phyloP scores from a whole-genome alignment of 1,140 invertebrate species.

The Drosophila elegans region DNA sequence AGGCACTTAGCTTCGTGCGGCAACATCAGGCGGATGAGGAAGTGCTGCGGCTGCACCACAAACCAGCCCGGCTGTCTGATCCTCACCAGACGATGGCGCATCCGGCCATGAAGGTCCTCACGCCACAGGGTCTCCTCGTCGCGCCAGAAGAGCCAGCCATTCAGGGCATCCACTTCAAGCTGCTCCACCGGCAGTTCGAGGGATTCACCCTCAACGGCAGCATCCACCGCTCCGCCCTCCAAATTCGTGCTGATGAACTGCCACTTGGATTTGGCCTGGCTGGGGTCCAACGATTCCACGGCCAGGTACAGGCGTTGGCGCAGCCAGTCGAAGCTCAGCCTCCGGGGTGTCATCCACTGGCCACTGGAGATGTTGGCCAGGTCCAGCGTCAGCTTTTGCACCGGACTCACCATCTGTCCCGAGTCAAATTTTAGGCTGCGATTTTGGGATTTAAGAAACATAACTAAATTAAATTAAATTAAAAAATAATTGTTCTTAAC shows the following conservation, averaged over 20 bases:
- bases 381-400: neutral
- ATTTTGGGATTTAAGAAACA: no score
- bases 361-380: neutral
- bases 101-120: slow-evolving; percentile 88
- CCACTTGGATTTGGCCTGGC: slow-evolving; percentile 49
- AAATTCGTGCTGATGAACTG: slow-evolving; percentile 31
- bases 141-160: slow-evolving; percentile 95
- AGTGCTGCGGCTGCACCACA: slow-evolving; percentile 90
- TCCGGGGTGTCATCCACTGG: slow-evolving; percentile 85
- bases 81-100: slow-evolving; percentile 14
- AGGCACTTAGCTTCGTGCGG: slow-evolving; percentile 91
- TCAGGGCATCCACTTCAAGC: slow-evolving; percentile 95
- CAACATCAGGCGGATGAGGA: slow-evolving; percentile 90
- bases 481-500: no score
- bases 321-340: slow-evolving; percentile 94
- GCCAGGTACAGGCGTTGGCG: slow-evolving; percentile 93
- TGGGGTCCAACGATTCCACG: slow-evolving; percentile 85
- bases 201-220: neutral
- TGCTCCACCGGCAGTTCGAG: slow-evolving; percentile 86
- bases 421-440: slow-evolving; percentile 32
- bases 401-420: slow-evolving; percentile 8
- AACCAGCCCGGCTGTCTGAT: slow-evolving; percentile 86
- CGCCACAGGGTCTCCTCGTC: slow-evolving; percentile 89
- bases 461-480: no score
- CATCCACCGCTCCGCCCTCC: neutral